A percentile compares a stretch with the other conserved stretches of the same genome.
Conservation (phyloP, 1,140 invertebrate genomes). For the Ceratosolen fusciceps region DNA sequence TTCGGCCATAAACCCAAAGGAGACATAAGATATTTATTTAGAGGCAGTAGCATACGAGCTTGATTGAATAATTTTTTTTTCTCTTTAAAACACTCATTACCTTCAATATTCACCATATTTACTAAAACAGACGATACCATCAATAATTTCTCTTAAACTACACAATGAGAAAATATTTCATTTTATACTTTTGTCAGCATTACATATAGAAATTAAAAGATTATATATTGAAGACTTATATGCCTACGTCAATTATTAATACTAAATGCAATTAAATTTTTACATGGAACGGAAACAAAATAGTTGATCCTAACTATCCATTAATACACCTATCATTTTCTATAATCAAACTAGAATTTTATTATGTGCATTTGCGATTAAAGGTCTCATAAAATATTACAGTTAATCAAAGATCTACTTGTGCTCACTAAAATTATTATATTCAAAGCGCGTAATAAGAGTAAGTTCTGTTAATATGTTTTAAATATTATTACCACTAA, state of each 20-base stretch:
- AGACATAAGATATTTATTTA: slow-evolving; percentile 52
- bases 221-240: neutral
- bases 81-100: too few species aligned
- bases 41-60: slow-evolving; percentile 50
- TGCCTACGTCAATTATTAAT: slow-evolving; percentile 4
- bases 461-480: too few species aligned
- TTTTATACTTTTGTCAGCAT: too few species aligned
- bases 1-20: slow-evolving; percentile 53
- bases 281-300: neutral
- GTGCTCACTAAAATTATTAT: neutral
- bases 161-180: too few species aligned
- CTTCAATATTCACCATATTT: too few species aligned
- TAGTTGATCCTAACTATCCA: neutral
- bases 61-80: slow-evolving; percentile 29
- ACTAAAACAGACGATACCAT: too few species aligned
- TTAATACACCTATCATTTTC: neutral
- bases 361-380: neutral
- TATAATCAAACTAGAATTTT: neutral
- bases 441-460: neutral
- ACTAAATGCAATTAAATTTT: neutral
- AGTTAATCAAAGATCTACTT: neutral
- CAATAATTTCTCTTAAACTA: too few species aligned
- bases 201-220: too few species aligned
- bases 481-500: too few species aligned
- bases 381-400: neutral